These are phyloP conservation scores for Lithophane leautieri DNA, from an alignment of 2,888 invertebrate species.

Conservation along the genomic window DNA sequence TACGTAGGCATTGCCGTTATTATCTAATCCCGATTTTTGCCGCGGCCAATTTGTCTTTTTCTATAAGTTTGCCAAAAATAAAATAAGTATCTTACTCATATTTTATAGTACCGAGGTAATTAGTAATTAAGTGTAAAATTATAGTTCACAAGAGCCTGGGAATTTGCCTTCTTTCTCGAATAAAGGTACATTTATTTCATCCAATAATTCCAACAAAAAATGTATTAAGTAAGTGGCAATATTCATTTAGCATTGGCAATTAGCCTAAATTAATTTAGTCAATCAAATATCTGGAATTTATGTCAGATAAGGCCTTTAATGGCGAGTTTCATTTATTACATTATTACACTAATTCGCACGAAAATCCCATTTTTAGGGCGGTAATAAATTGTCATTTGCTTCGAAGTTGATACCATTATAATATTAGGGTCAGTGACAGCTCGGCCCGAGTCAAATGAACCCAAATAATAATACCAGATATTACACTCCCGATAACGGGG, in stretches of 20 bases:
- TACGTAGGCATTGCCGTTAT: background rate
- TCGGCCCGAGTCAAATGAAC: too few relatives aligned
- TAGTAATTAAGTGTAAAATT: background rate
- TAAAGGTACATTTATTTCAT: background rate
- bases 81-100: too few relatives aligned
- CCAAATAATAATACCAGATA: too few relatives aligned
- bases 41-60: background rate
- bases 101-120: background rate
- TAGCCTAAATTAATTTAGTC: slow-evolving; percentile 15
- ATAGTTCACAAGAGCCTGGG: background rate
- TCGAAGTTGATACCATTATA: background rate
- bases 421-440: too few relatives aligned
- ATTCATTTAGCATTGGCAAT: background rate
- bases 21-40: background rate
- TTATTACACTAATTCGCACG: slow-evolving; percentile 4
- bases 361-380: background rate
- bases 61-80: background rate
- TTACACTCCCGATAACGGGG: too few relatives aligned
- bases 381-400: background rate
- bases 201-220: background rate
- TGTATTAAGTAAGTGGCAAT: background rate
- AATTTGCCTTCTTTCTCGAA: background rate
- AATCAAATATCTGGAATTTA: slow-evolving; percentile 1
- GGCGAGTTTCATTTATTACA: background rate
- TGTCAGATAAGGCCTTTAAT: background rate